Evolutionary conservation across 92 coral and sea anemone species (phyloP).

Genomic region (Muricea muricata): DNA sequence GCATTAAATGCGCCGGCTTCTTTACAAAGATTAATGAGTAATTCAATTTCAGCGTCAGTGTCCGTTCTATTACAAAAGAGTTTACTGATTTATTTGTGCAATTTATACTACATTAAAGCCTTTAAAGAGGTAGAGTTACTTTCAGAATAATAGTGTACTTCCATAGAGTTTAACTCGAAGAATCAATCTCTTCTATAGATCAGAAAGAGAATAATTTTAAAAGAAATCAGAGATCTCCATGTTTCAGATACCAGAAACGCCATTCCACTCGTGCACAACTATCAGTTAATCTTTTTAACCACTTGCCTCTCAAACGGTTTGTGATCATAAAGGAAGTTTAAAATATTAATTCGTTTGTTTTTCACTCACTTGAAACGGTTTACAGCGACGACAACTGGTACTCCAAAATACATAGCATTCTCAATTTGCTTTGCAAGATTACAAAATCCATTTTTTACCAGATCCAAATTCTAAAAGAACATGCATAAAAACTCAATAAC

Average conservation of each 20-base stretch:
- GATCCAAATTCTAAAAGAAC: constrained; percentile 76
- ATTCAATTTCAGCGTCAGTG: constrained; percentile 81
- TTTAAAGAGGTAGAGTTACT: neutral
- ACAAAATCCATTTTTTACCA: constrained; percentile 82
- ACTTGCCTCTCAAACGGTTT: too few species aligned
- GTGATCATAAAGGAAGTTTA: too few species aligned
- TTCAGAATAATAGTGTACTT: neutral
- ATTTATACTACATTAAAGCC: too few species aligned
- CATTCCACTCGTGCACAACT: too few species aligned
- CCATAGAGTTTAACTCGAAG: too few species aligned
- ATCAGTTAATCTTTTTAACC: too few species aligned
- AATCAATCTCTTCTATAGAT: too few species aligned
- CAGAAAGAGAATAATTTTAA: too few species aligned
- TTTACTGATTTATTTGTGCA: too few species aligned
- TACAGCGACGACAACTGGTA: constrained; percentile 90
- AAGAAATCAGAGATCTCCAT: too few species aligned
- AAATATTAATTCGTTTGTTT: too few species aligned
- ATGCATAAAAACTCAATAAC: neutral
- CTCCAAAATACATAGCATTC: constrained; percentile 91
- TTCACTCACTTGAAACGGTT: constrained; percentile 86
- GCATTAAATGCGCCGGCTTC: constrained; percentile 97
- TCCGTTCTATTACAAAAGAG: constrained; percentile 68
- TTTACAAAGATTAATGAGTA: constrained; percentile 81
- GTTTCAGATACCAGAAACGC: too few species aligned
- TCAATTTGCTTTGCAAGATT: constrained; percentile 96